phyloP scores from a whole-genome alignment of 1,140 invertebrate genomes.

The Micrasema minimum region DNA sequence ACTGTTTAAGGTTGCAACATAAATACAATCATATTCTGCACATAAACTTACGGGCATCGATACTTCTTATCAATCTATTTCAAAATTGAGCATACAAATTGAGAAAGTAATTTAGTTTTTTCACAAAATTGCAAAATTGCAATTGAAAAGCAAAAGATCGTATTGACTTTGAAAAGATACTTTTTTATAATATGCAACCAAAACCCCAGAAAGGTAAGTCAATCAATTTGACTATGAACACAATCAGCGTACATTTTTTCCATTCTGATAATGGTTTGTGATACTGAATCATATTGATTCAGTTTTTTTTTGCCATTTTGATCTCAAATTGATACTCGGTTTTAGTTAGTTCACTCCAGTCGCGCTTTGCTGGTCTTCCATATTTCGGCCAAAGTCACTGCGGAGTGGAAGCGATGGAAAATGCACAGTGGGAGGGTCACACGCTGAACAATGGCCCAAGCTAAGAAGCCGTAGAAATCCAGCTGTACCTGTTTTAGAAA shows the following conservation, averaged over 20 bases:
- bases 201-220: not conserved
- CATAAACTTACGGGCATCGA: constrained; percentile 3
- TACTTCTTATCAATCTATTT: constrained; percentile 34
- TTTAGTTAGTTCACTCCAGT: constrained; percentile 73
- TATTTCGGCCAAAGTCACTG: constrained; percentile 95
- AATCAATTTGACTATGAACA: constrained; percentile 18
- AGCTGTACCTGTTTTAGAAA: constrained; percentile 73
- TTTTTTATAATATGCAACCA: constrained; percentile 17
- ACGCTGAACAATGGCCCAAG: constrained; percentile 94
- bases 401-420: constrained; percentile 97
- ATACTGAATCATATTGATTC: constrained; percentile 3
- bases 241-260: constrained; percentile 11
- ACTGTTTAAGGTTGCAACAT: too few species aligned
- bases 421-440: constrained; percentile 95
- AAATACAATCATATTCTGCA: too few species aligned
- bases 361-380: constrained; percentile 97
- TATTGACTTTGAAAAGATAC: not conserved
- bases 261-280: not conserved
- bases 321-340: not conserved
- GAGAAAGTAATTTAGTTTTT: constrained; percentile 30
- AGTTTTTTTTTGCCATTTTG: constrained; percentile 4
- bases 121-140: constrained; percentile 35
- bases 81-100: constrained; percentile 43
- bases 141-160: not conserved
- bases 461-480: constrained; percentile 92